These are phyloP conservation scores for Zophobas morio DNA, from an alignment of 1,140 invertebrate genomes.

Conservation along the genomic window DNA sequence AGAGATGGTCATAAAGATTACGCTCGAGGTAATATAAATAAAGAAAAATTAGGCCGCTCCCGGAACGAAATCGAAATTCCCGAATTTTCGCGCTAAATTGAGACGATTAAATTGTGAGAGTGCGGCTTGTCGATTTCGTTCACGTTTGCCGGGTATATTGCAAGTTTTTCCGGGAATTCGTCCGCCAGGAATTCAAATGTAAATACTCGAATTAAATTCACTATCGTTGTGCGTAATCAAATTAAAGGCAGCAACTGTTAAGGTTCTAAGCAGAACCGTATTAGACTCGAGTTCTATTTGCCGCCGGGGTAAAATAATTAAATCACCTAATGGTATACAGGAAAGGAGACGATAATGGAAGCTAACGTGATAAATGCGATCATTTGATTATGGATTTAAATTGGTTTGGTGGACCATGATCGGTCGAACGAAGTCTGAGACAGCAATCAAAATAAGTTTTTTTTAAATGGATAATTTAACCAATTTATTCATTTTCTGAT, in stretches of 20 bases:
- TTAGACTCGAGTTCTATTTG: slow-evolving; percentile 42
- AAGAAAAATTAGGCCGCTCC: slow-evolving; percentile 11
- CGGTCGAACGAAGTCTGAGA: neutral
- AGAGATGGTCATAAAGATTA: slow-evolving; percentile 38
- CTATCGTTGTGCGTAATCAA: slow-evolving; percentile 45
- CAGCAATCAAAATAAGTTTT: too few relatives aligned
- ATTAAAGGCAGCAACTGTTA: slow-evolving; percentile 46
- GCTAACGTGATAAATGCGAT: slow-evolving; percentile 38
- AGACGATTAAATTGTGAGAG: neutral
- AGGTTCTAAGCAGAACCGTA: slow-evolving; percentile 33
- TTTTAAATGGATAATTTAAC: too few relatives aligned
- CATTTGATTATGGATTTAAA: slow-evolving; percentile 42
- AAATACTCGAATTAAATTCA: slow-evolving; percentile 41
- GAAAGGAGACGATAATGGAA: slow-evolving; percentile 31
- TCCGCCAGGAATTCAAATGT: slow-evolving; percentile 1
- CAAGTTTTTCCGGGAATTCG: slow-evolving; percentile 20
- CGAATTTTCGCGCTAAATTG: neutral
- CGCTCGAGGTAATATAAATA: slow-evolving; percentile 13
- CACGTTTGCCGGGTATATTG: slow-evolving; percentile 5
- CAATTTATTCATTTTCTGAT: too few relatives aligned
- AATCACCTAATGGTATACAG: slow-evolving; percentile 37
- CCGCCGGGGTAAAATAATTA: slow-evolving; percentile 41
- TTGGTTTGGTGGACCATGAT: slow-evolving; percentile 29
- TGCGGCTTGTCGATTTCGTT: slow-evolving; percentile 3
- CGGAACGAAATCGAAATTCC: slow-evolving; percentile 1